phyloP scores from a whole-genome alignment of 1,140 invertebrate species.

The Condylostylus longicornis region DNA sequence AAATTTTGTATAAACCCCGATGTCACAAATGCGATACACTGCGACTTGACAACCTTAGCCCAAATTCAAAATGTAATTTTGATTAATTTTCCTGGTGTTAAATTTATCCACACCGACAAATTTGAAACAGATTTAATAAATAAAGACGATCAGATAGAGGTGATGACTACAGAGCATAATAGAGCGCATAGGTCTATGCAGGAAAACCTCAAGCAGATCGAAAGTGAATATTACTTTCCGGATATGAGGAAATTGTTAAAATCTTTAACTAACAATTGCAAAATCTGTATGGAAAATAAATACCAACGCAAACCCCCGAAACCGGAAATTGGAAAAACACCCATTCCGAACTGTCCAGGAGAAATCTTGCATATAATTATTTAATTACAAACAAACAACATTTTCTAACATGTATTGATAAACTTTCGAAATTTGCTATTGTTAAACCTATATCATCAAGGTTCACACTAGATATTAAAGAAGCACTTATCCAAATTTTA shows the following conservation, averaged over 20 bases:
- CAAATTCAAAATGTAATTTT: conserved; percentile 3
- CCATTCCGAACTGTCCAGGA: conserved; percentile 2
- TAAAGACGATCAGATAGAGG: conserved; percentile 3
- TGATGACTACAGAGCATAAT: conserved; percentile 2
- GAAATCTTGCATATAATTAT: conserved; percentile 1
- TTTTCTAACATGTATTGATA: conserved; percentile 1
- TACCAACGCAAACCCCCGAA: background rate
- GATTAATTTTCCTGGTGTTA: background rate
- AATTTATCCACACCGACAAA: conserved; percentile 1
- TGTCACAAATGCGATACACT: conserved; percentile 1
- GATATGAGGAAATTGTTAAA: conserved; percentile 8
- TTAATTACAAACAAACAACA: background rate
- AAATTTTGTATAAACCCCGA: conserved; percentile 1
- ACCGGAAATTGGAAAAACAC: conserved; percentile 2
- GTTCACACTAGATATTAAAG: background rate
- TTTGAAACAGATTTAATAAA: background rate
- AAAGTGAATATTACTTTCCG: conserved; percentile 10
- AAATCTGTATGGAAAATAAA: conserved; percentile 3
- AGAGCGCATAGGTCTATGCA: background rate
- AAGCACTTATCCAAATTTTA: conserved; percentile 1
- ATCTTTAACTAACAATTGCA: conserved; percentile 1
- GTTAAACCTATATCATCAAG: background rate
- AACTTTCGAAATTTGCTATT: conserved; percentile 1
- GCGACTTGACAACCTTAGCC: background rate
- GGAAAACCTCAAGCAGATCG: conserved; percentile 4